Evolutionary conservation across 1,140 invertebrate genomes (phyloP).

Genomic region (Pogonomyrmex californicus): DNA sequence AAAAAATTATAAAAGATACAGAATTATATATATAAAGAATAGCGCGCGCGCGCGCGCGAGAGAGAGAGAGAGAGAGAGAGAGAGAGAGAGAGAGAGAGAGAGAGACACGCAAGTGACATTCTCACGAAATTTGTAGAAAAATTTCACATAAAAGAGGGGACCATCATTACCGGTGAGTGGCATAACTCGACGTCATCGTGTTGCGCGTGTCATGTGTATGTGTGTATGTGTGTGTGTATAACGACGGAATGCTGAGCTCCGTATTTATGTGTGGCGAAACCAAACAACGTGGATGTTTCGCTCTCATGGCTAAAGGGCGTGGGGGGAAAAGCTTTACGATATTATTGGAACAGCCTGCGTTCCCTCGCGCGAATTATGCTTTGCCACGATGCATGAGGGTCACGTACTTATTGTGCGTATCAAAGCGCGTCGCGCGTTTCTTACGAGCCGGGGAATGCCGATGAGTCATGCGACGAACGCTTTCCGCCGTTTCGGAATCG

Average conservation of each 20-base stretch:
- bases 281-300: neutral
- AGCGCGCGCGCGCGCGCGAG: neutral
- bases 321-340: constrained; percentile 32
- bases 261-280: neutral
- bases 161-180: constrained; percentile 38
- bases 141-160: constrained; percentile 26
- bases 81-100: too few relatives aligned
- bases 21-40: constrained; percentile 12
- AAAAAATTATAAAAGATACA: constrained; percentile 16
- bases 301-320: neutral
- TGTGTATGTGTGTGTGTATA: neutral
- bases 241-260: constrained; percentile 2
- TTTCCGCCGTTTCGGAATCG: constrained; percentile 49
- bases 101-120: constrained; percentile 20
- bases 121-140: constrained; percentile 3
- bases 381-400: constrained; percentile 11
- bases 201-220: too few relatives aligned
- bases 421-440: constrained; percentile 48
- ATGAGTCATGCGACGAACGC: constrained; percentile 41
- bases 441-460: constrained; percentile 27
- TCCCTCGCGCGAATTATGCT: constrained; percentile 19
- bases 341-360: constrained; percentile 48
- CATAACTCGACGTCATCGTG: constrained; percentile 38
- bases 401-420: constrained; percentile 50
- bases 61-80: too few relatives aligned